Evolutionary conservation across 2,797 vertebrate species (phyloP), one percentile per base, ranked within the genome.

Genomic region (Poeciliopsis gracilis): DNA sequence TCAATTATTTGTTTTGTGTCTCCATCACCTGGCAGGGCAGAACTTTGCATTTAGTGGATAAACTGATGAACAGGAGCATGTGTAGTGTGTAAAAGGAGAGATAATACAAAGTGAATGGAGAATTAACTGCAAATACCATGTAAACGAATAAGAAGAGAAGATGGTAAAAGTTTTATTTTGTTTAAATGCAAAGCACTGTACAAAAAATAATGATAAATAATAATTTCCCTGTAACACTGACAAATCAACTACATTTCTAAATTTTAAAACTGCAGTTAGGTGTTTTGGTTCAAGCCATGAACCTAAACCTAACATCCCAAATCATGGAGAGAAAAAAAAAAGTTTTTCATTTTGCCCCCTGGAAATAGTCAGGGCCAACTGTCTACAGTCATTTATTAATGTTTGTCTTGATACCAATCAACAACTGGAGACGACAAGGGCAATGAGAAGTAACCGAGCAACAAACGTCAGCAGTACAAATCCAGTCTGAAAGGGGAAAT

Each of bases 401-500:
- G 91, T 87, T 92, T 89, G 89, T 88, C 89, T 91, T 88, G 73
- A 1, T 89, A 85, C 90, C 90, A 93, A 92, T 93, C 85, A 92
- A 92, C 88, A 80, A 88, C 89, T 90, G 74, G 81, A 93, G 93
- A 93, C 80, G 91, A 93, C 83, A 59, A 77, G 81, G 83, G 86
- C 90, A 89, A 90, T 89, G 92, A 94, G 86, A 89, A 86, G 92
- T 92, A 91, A 88, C 91, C 87, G 90, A 90, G 88, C 92, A 92
- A 91, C 90, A 84, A 87, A 92, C 87, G 85, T 86, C 0, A 28
- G 88, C 90, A 89, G 90, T 88, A 91, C 89, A 87, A 92, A 93
- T 91, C 89, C 89, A 94, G 90, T 94, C 91, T 93, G 86, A 86
- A 76, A 83, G 80, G 87, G 85, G 89, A 95, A 93, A 94, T 93